Evolutionary conservation across 2,888 invertebrate species (phyloP), one percentile per base, ranked within the genome.

Genomic region (Lordiphosa fenestrarum): DNA sequence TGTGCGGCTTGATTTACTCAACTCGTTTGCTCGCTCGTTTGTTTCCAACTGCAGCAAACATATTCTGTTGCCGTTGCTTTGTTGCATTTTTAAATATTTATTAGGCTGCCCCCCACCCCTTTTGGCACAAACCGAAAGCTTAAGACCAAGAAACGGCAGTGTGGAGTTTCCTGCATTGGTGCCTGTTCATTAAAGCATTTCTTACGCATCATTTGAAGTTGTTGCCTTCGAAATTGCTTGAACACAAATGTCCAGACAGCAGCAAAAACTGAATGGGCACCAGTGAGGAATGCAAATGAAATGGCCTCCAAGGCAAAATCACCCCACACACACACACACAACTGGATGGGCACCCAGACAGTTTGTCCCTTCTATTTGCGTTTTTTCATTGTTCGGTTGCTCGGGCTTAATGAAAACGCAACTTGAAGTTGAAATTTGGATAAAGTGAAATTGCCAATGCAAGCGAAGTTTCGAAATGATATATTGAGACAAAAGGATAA

Each of bases 151-250:
- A 36, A 21, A 10, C 35, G 15, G 7, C 10, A 25, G 13, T 7
- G 12, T 33, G n/a, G 35, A 19, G 10, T 33, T 23, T 39, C 23
- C 37, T 23, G 25, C 25, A 25, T 15, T 33, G 40, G 53, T 39
- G 46, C 58, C 55, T 66, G 63, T 77, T 76, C 71, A 76, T 76
- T 76, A 81, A 76, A 71, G 71, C 82, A 76, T 74, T 76, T 78
- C 82, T 77, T 82, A 77, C 82, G 76, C 82, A 82, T 69, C 82
- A 82, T 82, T 76, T 82, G 78, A 71, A 71, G 66, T 75, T 55
- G 46, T 19, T 21, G 23, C 48, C 47, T 6, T 6, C 49, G 39
- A 53, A 59, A 59, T 56, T 39, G 59, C 48, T 33, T 21, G 30
- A 40, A 12, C 30, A 47, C 35, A 47, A 36, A 36, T 36, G 36